These are phyloP conservation scores for Xestoiulus laeticollis DNA, from an alignment of 2,888 invertebrate genomes.

Conservation along the genomic window DNA sequence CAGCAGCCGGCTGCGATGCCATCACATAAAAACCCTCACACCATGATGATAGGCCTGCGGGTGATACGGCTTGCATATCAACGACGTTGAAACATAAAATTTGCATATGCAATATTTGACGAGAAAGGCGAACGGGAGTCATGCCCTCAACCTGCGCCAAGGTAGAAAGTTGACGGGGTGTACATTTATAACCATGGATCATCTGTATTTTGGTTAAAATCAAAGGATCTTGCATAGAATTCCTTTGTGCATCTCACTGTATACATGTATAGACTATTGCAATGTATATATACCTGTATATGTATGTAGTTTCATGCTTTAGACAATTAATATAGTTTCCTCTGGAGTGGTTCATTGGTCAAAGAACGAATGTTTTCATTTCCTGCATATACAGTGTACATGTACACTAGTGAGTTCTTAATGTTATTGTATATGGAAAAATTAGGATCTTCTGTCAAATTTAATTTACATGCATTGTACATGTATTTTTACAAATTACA, in stretches of 20 bases:
- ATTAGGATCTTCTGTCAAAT: too few species aligned
- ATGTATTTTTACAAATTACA: too few species aligned
- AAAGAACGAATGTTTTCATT: too few species aligned
- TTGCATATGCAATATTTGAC: conserved; percentile 37
- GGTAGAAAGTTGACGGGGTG: background rate
- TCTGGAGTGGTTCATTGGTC: too few species aligned
- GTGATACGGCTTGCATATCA: conserved; percentile 32
- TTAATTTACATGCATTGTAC: too few species aligned
- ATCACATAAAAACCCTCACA: conserved; percentile 6
- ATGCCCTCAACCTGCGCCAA: conserved; percentile 32
- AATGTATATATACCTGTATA: too few species aligned
- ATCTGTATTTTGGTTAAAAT: background rate
- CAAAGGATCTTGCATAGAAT: background rate
- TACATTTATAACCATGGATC: background rate
- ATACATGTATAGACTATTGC: too few species aligned
- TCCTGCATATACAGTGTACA: too few species aligned
- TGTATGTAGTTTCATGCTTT: too few species aligned
- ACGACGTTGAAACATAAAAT: conserved; percentile 2
- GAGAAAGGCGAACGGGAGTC: conserved; percentile 27
- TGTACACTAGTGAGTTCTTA: too few species aligned
- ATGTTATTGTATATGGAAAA: too few species aligned
- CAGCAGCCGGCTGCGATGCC: conserved; percentile 1
- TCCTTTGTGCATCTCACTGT: background rate
- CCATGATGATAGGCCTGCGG: conserved; percentile 22
- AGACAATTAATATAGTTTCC: too few species aligned